Evolutionary conservation across 2,113 vertebrate species (phyloP), one percentile per base, ranked within the genome.

Genomic region (Cephalopholis sonnerati): DNA sequence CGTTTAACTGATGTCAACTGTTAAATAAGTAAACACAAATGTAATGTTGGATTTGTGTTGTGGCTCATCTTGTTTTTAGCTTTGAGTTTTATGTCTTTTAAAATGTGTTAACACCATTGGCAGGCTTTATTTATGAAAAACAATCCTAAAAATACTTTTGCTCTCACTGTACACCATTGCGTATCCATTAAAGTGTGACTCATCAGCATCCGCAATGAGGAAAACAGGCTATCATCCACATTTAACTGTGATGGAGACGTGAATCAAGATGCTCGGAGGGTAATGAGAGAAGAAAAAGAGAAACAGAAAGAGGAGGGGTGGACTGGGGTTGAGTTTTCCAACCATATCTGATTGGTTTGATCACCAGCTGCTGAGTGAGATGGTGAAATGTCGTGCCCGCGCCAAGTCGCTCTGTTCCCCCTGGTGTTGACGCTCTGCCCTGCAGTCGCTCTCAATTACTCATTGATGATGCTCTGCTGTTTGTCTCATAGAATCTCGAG

Each of bases 281-380:
- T 80, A 84, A 90, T 80, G 76, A 74, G 85, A 88, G 64, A 57
- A 69, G 73, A 79, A 80, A 58, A 71, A 13, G 41, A 69, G 63
- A 64, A 76, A 70, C 51, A 51, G 58, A 65, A 32, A 44, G 22
- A 32, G 2, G 29, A 25, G 64, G 2, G 27, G 20, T 29, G 24
- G 16, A 13, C 36, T 11, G 29, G 57, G 39, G 11, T 7, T 41
- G 66, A 44, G 68, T 75, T 81, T 82, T 88, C 78, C 87, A 87
- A 81, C 83, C 74, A 66, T 79, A 81, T 93, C 92, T 88, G 88
- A 91, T 92, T 92, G 85, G 81, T 85, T 89, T 81, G 84, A 90
- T 93, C 90, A 93, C 91, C 90, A 92, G 93, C 92, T 93, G 89
- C 82, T 90, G 86, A 86, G 77, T 69, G 84, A 88, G 82, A 86